A percentile compares a stretch with the other conserved stretches of the same genome.
These are phyloP conservation scores for Pentamera pediparva DNA, from an alignment of 53 echinoderm and acorn worm species.

Conservation along the genomic window DNA sequence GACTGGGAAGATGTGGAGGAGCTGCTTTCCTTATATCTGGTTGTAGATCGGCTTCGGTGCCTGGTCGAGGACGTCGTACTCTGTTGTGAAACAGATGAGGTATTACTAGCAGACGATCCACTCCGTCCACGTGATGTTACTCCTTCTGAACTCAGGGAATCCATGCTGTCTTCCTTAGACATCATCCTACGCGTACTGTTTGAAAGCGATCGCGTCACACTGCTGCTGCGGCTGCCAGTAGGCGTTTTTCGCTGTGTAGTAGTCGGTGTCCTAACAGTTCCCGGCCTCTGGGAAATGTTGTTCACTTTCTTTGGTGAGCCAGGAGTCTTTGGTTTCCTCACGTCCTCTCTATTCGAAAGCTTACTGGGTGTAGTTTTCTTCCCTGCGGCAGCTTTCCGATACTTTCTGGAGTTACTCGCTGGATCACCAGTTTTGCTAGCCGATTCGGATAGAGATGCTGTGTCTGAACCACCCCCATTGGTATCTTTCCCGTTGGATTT, in stretches of 20 bases:
- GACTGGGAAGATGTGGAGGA: not conserved
- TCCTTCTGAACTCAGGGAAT: not conserved
- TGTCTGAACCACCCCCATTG: too few relatives aligned
- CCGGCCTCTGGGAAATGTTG: constrained; percentile 4
- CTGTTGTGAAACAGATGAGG: constrained; percentile 36
- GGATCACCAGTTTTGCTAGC: too few relatives aligned
- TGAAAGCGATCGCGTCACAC: too few relatives aligned
- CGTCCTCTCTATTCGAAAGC: not conserved
- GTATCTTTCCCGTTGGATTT: not conserved
- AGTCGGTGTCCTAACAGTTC: not conserved
- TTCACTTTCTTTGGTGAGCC: not conserved
- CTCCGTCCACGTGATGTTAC: constrained; percentile 6
- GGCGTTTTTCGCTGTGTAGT: not conserved
- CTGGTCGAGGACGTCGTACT: constrained; percentile 15
- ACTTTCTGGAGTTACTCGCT: not conserved
- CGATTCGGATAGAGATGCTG: too few relatives aligned
- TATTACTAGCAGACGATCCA: constrained; percentile 37
- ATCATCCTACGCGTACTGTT: too few relatives aligned
- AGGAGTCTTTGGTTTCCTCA: not conserved
- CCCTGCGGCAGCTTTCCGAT: not conserved
- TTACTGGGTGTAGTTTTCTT: constrained; percentile 9
- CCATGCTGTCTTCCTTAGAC: too few relatives aligned
- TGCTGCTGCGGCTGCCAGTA: not conserved
- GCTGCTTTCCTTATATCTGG: too few relatives aligned
- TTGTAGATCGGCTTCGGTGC: constrained; percentile 23